Conservation (phyloP, 2,797 vertebrate species). For the Chaetodon trifasciatus region DNA sequence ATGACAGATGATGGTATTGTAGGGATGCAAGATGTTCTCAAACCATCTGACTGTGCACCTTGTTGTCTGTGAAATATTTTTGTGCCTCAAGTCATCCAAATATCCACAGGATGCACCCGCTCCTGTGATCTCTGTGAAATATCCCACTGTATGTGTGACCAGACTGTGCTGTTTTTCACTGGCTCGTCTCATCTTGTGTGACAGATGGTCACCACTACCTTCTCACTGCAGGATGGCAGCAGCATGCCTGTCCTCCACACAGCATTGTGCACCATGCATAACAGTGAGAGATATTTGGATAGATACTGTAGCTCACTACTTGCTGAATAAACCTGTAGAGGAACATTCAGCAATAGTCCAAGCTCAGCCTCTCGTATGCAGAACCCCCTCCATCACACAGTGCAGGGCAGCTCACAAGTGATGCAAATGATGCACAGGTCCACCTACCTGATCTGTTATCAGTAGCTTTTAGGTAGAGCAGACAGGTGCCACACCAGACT, state of each 20-base stretch:
- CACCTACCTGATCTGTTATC: constrained; percentile 70
- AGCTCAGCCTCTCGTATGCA: constrained; percentile 60
- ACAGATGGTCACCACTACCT: constrained; percentile 79
- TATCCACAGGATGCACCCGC: constrained; percentile 54
- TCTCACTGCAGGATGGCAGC: constrained; percentile 56
- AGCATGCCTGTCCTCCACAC: constrained; percentile 38
- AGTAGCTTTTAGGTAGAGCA: constrained; percentile 42
- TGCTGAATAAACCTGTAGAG: constrained; percentile 58
- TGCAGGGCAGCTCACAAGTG: constrained; percentile 34
- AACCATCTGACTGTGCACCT: constrained; percentile 51
- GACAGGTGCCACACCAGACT: constrained; percentile 25
- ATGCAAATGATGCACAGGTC: constrained; percentile 77
- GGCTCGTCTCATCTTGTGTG: constrained; percentile 39
- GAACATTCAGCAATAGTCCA: constrained; percentile 40
- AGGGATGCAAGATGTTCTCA: constrained; percentile 57
- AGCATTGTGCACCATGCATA: constrained; percentile 12
- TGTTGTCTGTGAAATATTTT: constrained; percentile 39
- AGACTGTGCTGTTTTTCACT: constrained; percentile 45
- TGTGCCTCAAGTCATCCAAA: constrained; percentile 43
- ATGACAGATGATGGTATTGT: constrained; percentile 48
- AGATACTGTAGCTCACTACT: constrained; percentile 25
- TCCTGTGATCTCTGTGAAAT: constrained; percentile 50
- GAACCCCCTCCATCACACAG: constrained; percentile 38
- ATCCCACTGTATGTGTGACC: constrained; percentile 46
- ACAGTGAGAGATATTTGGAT: constrained; percentile 45